These are phyloP conservation scores for Pyrgilauda ruficollis DNA, from an alignment of 2,113 vertebrate species.

Conservation along the genomic window DNA sequence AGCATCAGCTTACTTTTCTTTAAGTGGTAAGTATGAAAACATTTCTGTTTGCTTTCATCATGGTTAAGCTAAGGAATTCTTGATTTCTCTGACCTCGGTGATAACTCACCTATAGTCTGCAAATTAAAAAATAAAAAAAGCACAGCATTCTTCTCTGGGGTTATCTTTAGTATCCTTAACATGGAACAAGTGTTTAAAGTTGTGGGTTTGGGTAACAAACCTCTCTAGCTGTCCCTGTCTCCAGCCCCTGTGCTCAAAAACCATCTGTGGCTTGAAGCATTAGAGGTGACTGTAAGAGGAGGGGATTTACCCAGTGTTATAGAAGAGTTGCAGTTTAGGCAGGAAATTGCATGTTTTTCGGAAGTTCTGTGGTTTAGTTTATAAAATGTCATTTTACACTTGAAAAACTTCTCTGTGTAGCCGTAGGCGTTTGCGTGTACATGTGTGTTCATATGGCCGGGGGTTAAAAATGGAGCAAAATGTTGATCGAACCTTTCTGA, in stretches of 20 bases:
- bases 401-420: not conserved
- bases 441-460: rapidly evolving
- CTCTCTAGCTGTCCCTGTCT: too few relatives aligned
- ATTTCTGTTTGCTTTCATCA: not conserved
- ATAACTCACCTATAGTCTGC: not conserved
- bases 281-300: not conserved
- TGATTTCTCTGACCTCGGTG: not conserved
- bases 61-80: not conserved
- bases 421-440: not conserved
- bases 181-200: not conserved
- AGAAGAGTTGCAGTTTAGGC: not conserved
- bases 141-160: not conserved
- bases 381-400: not conserved
- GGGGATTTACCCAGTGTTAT: not conserved
- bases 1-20: not conserved
- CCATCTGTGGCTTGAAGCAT: not conserved
- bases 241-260: not conserved
- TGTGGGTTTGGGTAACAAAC: not conserved
- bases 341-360: not conserved
- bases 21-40: not conserved
- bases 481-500: not conserved
- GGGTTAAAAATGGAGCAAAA: not conserved
- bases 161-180: not conserved
- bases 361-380: not conserved
- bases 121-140: not conserved